Evolutionary conservation across 2,888 invertebrate genomes (phyloP), one percentile per base, ranked within the genome.

Genomic region (Achlya flavicornis): DNA sequence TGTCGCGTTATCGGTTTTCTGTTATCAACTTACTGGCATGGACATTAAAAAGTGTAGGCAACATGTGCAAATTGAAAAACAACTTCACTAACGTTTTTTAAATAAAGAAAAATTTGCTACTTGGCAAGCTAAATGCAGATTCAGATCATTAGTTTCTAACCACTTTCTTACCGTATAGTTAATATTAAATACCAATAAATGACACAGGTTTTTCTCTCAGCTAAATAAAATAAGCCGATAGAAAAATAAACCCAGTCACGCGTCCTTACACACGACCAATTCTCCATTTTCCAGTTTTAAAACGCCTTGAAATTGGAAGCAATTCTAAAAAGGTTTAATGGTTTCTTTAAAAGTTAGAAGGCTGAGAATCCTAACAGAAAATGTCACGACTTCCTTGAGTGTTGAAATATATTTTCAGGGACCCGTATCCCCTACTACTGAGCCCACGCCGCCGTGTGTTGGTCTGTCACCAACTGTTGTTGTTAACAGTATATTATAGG

Each of bases 1-100:
- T 70, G 63, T 57, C 3, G 58, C 53, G 16, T 53, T 53, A 53
- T 53, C 53, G 53, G 53, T 53, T n/a, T 16, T 53, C 53, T 53
- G n/a, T 48, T 53, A 53, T 53, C 53, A 53, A 53, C n/a, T 19
- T 19, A 53, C 53, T 7, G 8, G 19, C 53, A 19, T 53, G 6
- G 10, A 10, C 53, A 53, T n/a, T 53, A 19, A 19, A 53, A 53
- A 53, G n/a, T 53, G 19, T 53, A 53, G 16, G 53, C n/a, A 46
- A 46, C n/a, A 46, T 46, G n/a, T 46, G 53, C 53, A 53, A 53
- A 53, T 53, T 53, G 53, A 53, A n/a, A 53, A 53, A 53, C 53
- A 53, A 19, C 53, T 53, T 48, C 19, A 53, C 16, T 10, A n/a
- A 19, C n/a, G 53, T 53, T 53, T 19, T 19, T 48, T n/a, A 16